Evolutionary conservation across 2,888 invertebrate genomes (phyloP), one percentile per base, ranked within the genome.

Genomic region (Aricia artaxerxes): DNA sequence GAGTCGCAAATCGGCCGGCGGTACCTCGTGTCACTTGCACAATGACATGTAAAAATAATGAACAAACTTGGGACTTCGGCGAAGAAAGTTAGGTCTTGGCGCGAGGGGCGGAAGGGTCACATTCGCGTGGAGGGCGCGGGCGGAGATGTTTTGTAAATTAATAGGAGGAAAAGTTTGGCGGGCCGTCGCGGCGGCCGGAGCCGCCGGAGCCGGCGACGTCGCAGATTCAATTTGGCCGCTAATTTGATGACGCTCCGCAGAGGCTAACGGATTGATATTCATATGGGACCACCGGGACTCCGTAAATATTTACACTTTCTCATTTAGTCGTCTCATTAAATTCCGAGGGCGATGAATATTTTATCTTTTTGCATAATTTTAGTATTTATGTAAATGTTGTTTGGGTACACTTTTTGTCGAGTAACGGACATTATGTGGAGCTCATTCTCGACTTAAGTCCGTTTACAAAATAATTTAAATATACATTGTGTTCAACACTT

Each of bases 1-100:
- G 84, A 87, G 92, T 91, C 85, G 85, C 85, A 87, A 90, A 91
- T 91, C 82, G 86, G 85, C 83, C 85, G 82, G 83, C 84, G 81
- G 83, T 82, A 80, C 80, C 81, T 82, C 85, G 88, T 88, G 93
- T 93, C 93, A 92, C 92, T 94, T 93, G 92, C 92, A 94, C 94
- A 94, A 94, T 94, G 92, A 92, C 91, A 94, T 94, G 94, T 94
- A 94, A 94, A 94, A 94, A 94, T 94, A 94, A 94, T 94, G 94
- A 94, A 94, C 92, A 93, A 93, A 93, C 93, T 92, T 92, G 86
- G 85, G 82, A 80, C 85, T 82, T 82, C 81, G 82, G 80, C 85
- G 85, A 83, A 84, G 89, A 85, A 93, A 88, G 87, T 86, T 90
- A 85, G 87, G 85, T 88, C 91, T 89, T 94, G 85, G 83, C 80